Evolutionary conservation across 2,113 vertebrate species (phyloP).

Genomic region (Aptenodytes patagonicus): DNA sequence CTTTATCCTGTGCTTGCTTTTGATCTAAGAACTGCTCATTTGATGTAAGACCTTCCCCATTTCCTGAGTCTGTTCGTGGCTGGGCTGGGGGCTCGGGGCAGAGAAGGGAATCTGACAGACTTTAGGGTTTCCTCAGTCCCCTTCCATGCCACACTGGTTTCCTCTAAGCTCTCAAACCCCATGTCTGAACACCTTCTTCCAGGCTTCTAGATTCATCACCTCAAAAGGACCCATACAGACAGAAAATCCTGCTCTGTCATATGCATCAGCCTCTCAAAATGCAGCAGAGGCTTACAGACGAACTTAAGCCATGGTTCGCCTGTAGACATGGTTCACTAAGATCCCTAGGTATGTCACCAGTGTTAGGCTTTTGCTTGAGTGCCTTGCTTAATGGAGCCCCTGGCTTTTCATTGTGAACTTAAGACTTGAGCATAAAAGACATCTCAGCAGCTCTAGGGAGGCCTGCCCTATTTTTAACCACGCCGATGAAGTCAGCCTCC

Average conservation of each 20-base stretch:
- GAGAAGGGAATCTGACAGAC: neutral
- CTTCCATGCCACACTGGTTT: neutral
- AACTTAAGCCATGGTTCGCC: neutral
- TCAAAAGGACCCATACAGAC: neutral
- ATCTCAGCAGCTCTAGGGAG: neutral
- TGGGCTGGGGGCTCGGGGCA: fast-evolving
- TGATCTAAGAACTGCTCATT: neutral
- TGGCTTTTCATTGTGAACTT: neutral
- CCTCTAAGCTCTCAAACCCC: neutral
- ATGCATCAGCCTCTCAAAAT: neutral
- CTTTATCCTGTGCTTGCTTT: neutral
- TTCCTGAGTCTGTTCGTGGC: neutral
- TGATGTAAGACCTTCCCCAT: neutral
- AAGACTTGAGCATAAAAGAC: neutral
- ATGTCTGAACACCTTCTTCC: neutral
- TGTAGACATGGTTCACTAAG: neutral
- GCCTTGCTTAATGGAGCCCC: neutral
- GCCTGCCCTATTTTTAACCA: neutral
- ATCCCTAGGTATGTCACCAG: neutral
- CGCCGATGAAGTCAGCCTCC: neutral
- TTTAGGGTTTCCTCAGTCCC: neutral
- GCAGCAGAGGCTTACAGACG: neutral
- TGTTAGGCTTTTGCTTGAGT: neutral
- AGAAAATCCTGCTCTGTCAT: neutral
- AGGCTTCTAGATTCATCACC: neutral